These are phyloP conservation scores for Lumbricus terrestris DNA, from an alignment of 2,888 invertebrate genomes.

Conservation along the genomic window DNA sequence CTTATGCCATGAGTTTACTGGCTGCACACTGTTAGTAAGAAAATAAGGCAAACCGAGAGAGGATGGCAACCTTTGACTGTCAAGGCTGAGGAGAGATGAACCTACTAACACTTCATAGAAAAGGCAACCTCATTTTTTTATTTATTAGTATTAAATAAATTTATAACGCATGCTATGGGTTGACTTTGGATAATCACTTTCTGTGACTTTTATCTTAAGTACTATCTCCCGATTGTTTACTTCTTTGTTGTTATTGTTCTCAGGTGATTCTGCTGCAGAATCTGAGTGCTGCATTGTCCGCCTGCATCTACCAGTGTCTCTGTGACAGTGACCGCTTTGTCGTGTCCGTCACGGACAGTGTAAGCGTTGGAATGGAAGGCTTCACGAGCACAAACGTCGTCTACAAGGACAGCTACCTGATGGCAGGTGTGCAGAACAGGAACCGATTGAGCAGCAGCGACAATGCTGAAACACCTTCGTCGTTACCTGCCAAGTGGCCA, in stretches of 20 bases:
- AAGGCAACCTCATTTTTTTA: neutral
- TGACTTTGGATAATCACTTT: neutral
- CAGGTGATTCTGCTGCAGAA: constrained; percentile 85
- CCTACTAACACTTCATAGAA: neutral
- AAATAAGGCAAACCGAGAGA: no score
- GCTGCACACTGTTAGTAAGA: no score
- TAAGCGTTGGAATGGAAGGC: constrained; percentile 55
- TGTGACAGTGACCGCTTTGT: constrained; percentile 67
- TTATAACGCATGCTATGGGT: no score
- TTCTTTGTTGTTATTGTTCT: constrained; percentile 60
- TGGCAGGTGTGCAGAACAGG: constrained; percentile 67
- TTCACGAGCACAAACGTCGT: constrained; percentile 52
- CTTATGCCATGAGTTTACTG: no score
- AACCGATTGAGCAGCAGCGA: constrained; percentile 66
- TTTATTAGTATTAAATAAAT: no score
- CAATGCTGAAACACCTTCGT: constrained; percentile 51
- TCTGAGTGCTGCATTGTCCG: constrained; percentile 91
- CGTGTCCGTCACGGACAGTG: constrained; percentile 47
- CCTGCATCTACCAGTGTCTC: constrained; percentile 96
- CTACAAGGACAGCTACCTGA: constrained; percentile 68
- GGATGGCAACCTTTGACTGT: neutral
- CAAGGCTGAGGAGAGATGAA: neutral
- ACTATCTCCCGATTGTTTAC: neutral
- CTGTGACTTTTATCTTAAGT: neutral
- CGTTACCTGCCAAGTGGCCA: constrained; percentile 56